These are phyloP conservation scores for Ganaspis brasiliensis DNA, from an alignment of 2,888 invertebrate genomes.

Conservation along the genomic window DNA sequence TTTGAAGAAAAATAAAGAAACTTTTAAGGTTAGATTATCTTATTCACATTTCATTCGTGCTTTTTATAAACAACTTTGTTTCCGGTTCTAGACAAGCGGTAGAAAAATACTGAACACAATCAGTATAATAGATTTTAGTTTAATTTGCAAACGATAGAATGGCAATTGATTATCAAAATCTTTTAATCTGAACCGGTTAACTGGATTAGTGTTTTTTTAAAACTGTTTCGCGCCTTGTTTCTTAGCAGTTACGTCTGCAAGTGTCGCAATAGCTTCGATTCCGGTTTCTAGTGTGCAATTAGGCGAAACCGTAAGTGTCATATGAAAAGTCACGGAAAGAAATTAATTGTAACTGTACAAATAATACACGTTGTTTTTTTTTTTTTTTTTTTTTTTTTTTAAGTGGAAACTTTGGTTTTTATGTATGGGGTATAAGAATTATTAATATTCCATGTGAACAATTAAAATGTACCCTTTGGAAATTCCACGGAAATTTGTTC, in stretches of 20 bases:
- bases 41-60: too few species aligned
- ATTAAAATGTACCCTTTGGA: too few species aligned
- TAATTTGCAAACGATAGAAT: constrained; percentile 6
- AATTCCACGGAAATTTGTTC: too few species aligned
- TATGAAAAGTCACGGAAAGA: background rate
- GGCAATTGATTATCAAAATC: background rate
- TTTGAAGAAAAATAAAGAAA: too few species aligned
- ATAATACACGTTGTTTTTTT: background rate
- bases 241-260: constrained; percentile 19
- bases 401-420: too few species aligned
- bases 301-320: background rate
- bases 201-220: constrained; percentile 28
- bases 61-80: too few species aligned
- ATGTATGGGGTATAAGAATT: too few species aligned
- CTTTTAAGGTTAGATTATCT: too few species aligned
- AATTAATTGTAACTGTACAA: background rate
- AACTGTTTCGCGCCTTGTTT: constrained; percentile 6
- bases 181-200: constrained; percentile 18
- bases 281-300: constrained; percentile 39
- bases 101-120: too few species aligned
- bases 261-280: constrained; percentile 28
- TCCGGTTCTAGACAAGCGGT: too few species aligned
- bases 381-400: too few species aligned
- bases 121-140: background rate
- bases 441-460: too few species aligned